phyloP scores from a whole-genome alignment of 2,113 vertebrate species.

The Corvus cornix region DNA sequence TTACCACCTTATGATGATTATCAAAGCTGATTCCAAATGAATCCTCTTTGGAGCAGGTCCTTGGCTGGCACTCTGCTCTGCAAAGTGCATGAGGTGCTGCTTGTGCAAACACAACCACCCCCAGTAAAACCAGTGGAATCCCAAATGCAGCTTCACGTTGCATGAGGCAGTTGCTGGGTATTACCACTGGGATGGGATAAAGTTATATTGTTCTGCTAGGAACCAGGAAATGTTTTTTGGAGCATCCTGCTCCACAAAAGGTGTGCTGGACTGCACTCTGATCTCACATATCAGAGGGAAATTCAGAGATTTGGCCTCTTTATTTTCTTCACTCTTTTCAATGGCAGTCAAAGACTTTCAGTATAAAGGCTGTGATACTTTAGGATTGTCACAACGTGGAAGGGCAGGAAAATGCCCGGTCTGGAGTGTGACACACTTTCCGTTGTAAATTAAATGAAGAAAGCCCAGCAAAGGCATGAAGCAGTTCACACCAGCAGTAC shows the following conservation, averaged over 20 bases:
- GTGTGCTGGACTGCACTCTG: neutral
- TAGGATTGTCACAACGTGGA: neutral
- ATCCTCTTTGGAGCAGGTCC: conserved; percentile 32
- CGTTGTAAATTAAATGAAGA: neutral
- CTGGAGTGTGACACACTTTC: neutral
- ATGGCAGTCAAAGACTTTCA: neutral
- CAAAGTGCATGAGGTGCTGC: neutral
- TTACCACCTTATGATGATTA: conserved; percentile 18
- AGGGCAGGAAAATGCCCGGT: neutral
- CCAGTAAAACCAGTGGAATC: neutral
- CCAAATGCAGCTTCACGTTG: neutral
- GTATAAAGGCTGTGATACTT: neutral
- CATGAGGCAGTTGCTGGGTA: neutral
- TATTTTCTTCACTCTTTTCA: neutral
- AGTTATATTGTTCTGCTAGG: neutral
- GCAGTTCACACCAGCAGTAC: neutral
- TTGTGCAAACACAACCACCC: neutral
- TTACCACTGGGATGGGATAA: neutral
- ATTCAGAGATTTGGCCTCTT: neutral
- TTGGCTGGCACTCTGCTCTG: conserved; percentile 9
- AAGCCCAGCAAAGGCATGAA: neutral
- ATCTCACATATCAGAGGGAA: neutral
- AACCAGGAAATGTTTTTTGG: neutral
- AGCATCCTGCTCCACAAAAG: neutral
- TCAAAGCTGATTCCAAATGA: neutral